A percentile compares a stretch with the other conserved stretches of the same genome.
Conservation (phyloP, 2,797 vertebrate species). For the Mycteria americana region DNA sequence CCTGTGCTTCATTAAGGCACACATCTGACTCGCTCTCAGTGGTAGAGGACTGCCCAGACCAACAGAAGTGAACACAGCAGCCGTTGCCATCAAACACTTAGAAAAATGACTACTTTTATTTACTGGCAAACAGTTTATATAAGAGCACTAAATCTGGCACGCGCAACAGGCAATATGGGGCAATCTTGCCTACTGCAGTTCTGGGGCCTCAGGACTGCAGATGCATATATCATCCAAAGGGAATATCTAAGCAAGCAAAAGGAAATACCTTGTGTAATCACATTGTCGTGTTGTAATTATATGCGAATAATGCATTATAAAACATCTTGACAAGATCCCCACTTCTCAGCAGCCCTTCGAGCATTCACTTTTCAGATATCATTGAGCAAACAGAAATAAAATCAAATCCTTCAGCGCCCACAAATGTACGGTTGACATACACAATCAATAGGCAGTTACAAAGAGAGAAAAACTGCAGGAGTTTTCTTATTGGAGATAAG, state of each 20-base stretch:
- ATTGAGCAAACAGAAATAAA: slow-evolving; percentile 27
- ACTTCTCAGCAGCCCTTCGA: background rate
- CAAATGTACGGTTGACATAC: background rate
- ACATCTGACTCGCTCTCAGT: accelerated
- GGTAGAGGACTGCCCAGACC: background rate
- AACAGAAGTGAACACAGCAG: background rate
- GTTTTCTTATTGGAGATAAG: background rate
- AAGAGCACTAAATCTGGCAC: background rate
- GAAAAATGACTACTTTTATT: background rate
- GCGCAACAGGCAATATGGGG: background rate
- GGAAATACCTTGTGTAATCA: background rate
- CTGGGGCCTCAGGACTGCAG: background rate
- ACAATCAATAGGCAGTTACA: slow-evolving; percentile 29
- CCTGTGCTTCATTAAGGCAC: background rate
- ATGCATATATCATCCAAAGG: background rate
- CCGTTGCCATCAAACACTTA: background rate
- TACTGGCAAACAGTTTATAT: background rate
- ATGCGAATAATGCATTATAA: background rate
- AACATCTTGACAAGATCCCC: background rate
- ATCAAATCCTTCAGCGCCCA: background rate
- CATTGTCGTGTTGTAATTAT: background rate
- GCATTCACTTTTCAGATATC: slow-evolving; percentile 12
- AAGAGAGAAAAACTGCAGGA: slow-evolving; percentile 20
- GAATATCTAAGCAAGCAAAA: background rate
- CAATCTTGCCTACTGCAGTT: background rate